Percentiles rank a stretch among this genome's conserved stretches.
Conservation (phyloP, 2,113 vertebrate genomes). For the Mohoua ochrocephala region DNA sequence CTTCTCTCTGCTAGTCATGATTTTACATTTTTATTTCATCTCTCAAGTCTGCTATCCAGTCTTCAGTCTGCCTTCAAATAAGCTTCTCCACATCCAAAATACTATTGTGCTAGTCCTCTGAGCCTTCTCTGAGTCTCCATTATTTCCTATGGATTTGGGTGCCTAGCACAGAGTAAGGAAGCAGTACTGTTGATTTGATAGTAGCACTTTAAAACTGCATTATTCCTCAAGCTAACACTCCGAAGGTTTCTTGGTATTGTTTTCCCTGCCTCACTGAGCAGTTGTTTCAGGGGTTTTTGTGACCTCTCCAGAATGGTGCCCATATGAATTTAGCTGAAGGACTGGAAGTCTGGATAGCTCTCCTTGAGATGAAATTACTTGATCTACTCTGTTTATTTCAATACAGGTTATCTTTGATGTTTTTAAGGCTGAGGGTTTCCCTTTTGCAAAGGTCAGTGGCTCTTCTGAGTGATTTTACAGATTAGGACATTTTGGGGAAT, state of each 20-base stretch:
- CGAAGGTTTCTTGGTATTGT: not conserved
- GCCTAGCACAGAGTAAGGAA: not conserved
- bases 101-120: not conserved
- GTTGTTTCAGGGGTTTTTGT: not conserved
- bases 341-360: not conserved
- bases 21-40: constrained; percentile 40
- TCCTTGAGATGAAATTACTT: not conserved
- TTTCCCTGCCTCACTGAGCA: not conserved
- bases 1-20: constrained; percentile 10
- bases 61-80: constrained; percentile 32
- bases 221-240: not conserved
- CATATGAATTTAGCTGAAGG: not conserved
- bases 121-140: not conserved
- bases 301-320: not conserved
- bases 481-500: not conserved
- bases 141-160: constrained; percentile 11
- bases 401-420: rapidly evolving
- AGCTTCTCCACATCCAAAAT: not conserved
- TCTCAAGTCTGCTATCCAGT: not conserved
- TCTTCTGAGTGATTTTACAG: not conserved
- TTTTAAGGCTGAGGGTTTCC: not conserved
- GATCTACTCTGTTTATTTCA: not conserved
- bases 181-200: constrained; percentile 20
- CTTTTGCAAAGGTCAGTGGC: not conserved
- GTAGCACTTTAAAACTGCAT: not conserved